Percentiles rank a stretch among this genome's conserved stretches.
Evolutionary conservation across 2,113 vertebrate genomes (phyloP).

Genomic region (Colistium nudipinnis): DNA sequence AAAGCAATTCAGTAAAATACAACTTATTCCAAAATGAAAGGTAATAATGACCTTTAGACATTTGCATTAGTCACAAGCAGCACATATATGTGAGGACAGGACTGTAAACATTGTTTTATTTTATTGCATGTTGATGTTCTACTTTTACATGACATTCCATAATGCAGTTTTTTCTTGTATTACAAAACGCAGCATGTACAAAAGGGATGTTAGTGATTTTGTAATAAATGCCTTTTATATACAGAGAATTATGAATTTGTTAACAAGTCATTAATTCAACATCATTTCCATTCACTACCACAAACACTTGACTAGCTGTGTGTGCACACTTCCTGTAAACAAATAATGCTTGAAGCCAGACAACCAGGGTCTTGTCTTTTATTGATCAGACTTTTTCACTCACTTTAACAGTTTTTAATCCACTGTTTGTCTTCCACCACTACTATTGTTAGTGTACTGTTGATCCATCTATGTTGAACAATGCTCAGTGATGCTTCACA

Average conservation of each 20-base stretch:
- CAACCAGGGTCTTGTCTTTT: not conserved
- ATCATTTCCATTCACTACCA: slow-evolving; percentile 34
- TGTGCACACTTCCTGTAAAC: slow-evolving; percentile 55
- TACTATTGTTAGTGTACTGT: too few relatives aligned
- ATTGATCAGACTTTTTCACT: not conserved
- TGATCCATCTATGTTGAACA: not conserved
- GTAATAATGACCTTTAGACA: not conserved
- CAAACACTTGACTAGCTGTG: slow-evolving; percentile 24
- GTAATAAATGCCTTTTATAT: too few relatives aligned
- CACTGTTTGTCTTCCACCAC: not conserved
- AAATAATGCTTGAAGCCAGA: slow-evolving; percentile 10
- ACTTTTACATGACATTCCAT: not conserved
- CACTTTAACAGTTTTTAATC: too few relatives aligned
- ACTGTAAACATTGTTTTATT: not conserved
- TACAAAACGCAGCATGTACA: too few relatives aligned
- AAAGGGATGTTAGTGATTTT: too few relatives aligned
- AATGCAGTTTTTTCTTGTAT: too few relatives aligned
- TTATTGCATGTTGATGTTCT: not conserved
- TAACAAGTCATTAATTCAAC: too few relatives aligned
- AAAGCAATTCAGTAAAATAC: slow-evolving; percentile 5
- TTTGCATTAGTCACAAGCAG: not conserved
- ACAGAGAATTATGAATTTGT: too few relatives aligned
- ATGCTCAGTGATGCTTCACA: not conserved
- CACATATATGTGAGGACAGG: not conserved
- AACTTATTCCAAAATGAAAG: not conserved